phyloP scores from a whole-genome alignment of 2,113 vertebrate genomes.

The Oostethus manadensis region DNA sequence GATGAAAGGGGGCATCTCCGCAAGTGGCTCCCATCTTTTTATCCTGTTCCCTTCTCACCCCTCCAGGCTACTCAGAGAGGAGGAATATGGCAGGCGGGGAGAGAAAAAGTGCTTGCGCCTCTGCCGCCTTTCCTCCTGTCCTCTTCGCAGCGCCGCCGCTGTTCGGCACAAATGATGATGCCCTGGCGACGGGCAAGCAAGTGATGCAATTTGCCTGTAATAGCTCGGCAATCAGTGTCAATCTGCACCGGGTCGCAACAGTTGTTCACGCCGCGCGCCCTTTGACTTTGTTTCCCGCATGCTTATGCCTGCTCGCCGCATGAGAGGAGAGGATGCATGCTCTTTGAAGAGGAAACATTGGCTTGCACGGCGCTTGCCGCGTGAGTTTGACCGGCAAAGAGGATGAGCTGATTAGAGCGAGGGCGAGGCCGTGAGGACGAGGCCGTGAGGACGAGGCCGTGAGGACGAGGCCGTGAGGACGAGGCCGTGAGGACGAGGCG shows the following conservation, averaged over 20 bases:
- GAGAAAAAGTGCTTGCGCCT: constrained; percentile 66
- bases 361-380: constrained; percentile 26
- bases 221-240: constrained; percentile 72
- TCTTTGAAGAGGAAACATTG: constrained; percentile 33
- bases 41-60: constrained; percentile 36
- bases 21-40: constrained; percentile 71
- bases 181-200: constrained; percentile 60
- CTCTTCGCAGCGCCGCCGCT: constrained; percentile 58
- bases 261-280: constrained; percentile 44
- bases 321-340: not conserved
- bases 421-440: constrained; percentile 19
- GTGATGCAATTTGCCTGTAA: constrained; percentile 74
- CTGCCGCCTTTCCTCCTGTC: constrained; percentile 48
- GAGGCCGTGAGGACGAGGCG: constrained; percentile 16
- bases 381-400: not conserved
- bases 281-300: constrained; percentile 60
- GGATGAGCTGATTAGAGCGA: constrained; percentile 10
- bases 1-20: constrained; percentile 69
- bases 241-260: constrained; percentile 52
- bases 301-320: constrained; percentile 35
- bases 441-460: constrained; percentile 17
- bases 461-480: constrained; percentile 15
- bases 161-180: constrained; percentile 72
- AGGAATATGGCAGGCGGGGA: constrained; percentile 50
- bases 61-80: constrained; percentile 55